Base-by-base conservation (phyloP, 2,113 vertebrate species). In the Macaca fascicularis region DNA sequence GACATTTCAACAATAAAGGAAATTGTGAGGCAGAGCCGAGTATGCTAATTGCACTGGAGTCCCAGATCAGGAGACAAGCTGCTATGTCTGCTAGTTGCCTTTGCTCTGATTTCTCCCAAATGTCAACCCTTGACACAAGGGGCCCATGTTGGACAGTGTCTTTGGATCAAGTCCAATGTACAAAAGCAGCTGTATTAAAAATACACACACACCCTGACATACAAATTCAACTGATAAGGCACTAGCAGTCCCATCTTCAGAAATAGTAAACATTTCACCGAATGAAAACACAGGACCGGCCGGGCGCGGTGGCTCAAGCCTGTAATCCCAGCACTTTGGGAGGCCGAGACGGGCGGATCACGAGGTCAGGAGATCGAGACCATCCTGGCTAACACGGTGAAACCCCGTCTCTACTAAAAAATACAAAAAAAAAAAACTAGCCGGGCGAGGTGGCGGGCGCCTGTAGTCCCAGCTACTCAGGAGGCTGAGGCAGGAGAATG, bases 101-200 rank as follows among this genome's bases (percentile, higher is more conserved):
- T 35, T 81, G 57, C 90, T 96, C 75, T 78, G 43, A 74, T 4
- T 83, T n/a, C n/a, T 85, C 85, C 61, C 67, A 94, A 78, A 82
- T 52, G 61, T 79, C 75, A 72, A 81, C 59, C 38, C 40, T 55
- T 10, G 40, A 95, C 32, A 87, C 45, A 45, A 93, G 61, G 64
- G 80, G 50, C 32, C 75, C 72, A 61, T 1, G 38, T 43, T 57
- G 38, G 50, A 57, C 88, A 93, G 23, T 38, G 43, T 70, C 52
- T 64, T 87, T 80, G 45, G 70, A 78, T 87, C 14, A 32, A 82
- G 59, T 81, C 3, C 83, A 86, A 30, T 23, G 22, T n/a, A 76
- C 50, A 23, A n/a, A 80, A 84, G 89, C 9, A 85, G 48, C 81
- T 88, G 5, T 8, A 23, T 50, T 8, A 79, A 75, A 78, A 35